phyloP scores from a whole-genome alignment of 2,113 vertebrate species.

The Eretmochelys imbricata region DNA sequence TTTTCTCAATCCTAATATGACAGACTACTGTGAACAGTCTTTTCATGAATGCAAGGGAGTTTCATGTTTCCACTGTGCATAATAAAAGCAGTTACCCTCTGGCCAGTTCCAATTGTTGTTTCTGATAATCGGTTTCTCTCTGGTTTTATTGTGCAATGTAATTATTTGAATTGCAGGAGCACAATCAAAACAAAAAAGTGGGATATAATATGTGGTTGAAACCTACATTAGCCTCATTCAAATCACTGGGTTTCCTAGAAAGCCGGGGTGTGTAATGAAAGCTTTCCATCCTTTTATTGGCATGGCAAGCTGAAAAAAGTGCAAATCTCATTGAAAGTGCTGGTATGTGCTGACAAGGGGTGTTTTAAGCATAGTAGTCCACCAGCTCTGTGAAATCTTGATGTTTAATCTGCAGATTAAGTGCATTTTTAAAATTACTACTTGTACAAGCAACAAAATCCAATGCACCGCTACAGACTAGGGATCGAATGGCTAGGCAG shows the following conservation, averaged over 20 bases:
- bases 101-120: conserved; percentile 62
- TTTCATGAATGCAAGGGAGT: conserved; percentile 59
- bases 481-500: too few relatives aligned
- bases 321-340: conserved; percentile 17
- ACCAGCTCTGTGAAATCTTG: not conserved
- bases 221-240: not conserved
- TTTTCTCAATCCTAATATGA: conserved; percentile 21
- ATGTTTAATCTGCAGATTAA: conserved; percentile 42
- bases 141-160: conserved; percentile 51
- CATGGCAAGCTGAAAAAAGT: conserved; percentile 42
- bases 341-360: not conserved
- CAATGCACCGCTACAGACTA: too few relatives aligned
- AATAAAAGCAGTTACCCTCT: conserved; percentile 74
- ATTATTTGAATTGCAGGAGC: conserved; percentile 63
- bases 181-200: not conserved
- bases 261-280: not conserved
- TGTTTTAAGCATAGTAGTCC: conserved; percentile 23
- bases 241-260: conserved; percentile 36
- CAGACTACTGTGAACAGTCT: not conserved
- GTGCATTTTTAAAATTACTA: conserved; percentile 11
- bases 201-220: not conserved
- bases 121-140: conserved; percentile 58
- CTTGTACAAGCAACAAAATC: not conserved
- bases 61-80: conserved; percentile 68
- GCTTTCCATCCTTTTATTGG: conserved; percentile 29